Conservation (phyloP, 2,888 invertebrate species). For the Drosophila rellima region DNA sequence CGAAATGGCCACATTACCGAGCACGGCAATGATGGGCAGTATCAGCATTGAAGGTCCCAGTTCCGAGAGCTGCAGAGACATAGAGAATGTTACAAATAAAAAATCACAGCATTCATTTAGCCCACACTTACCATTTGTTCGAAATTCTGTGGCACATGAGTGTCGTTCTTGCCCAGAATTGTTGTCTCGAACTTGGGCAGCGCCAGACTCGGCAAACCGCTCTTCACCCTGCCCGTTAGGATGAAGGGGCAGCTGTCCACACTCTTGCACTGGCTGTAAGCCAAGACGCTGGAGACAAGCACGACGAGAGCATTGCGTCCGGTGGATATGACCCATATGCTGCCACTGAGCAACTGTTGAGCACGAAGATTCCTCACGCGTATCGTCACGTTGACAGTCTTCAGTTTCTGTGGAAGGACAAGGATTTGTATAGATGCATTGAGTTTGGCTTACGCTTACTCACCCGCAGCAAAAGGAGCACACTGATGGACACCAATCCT, state of each 20-base stretch:
- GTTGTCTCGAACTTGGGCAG: conserved; percentile 91
- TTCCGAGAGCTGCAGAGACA: conserved; percentile 87
- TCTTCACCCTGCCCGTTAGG: conserved; percentile 90
- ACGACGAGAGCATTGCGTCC: conserved; percentile 95
- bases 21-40: conserved; percentile 95
- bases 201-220: conserved; percentile 90
- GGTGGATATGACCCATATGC: conserved; percentile 92
- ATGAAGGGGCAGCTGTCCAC: conserved; percentile 88
- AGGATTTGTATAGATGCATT: no score
- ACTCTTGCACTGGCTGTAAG: conserved; percentile 87
- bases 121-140: conserved; percentile 76
- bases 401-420: conserved; percentile 66
- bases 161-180: conserved; percentile 76
- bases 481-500: conserved; percentile 90
- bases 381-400: conserved; percentile 65
- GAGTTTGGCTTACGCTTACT: conserved; percentile 80
- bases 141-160: conserved; percentile 75
- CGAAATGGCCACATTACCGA: conserved; percentile 98
- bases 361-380: conserved; percentile 78
- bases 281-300: conserved; percentile 87
- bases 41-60: conserved; percentile 94
- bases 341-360: conserved; percentile 86
- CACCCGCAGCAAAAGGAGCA: conserved; percentile 92
- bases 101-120: no score
- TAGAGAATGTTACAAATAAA: not conserved